These are phyloP conservation scores for Zygogramma bicolorata DNA, from an alignment of 2,888 invertebrate species.

Conservation along the genomic window DNA sequence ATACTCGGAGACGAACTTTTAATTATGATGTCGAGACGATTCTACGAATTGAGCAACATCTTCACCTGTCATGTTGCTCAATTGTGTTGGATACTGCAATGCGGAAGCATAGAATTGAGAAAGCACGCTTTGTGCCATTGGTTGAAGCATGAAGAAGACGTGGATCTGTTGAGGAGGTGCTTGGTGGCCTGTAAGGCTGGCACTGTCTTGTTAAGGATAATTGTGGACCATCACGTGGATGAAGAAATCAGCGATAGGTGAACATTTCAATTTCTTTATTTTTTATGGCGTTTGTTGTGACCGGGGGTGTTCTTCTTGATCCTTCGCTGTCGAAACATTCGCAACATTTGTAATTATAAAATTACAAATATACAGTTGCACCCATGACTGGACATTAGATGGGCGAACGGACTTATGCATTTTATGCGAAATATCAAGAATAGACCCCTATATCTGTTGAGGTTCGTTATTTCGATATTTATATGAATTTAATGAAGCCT, in stretches of 20 bases:
- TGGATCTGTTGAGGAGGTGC: constrained; percentile 24
- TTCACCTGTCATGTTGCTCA: constrained; percentile 29
- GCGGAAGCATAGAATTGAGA: constrained; percentile 21
- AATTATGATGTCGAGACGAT: constrained; percentile 22
- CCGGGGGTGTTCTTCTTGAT: too few relatives aligned
- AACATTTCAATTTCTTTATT: not conserved
- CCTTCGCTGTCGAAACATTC: too few relatives aligned
- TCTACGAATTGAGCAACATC: constrained; percentile 18
- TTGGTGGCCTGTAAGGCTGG: constrained; percentile 26
- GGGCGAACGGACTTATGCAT: too few relatives aligned
- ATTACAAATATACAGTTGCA: too few relatives aligned
- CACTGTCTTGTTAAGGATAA: constrained; percentile 30
- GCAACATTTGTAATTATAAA: too few relatives aligned
- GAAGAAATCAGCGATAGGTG: constrained; percentile 32
- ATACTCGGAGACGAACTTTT: constrained; percentile 37
- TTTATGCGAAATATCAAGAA: too few relatives aligned
- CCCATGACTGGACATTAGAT: too few relatives aligned
- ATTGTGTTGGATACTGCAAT: constrained; percentile 34
- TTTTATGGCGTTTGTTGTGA: not conserved
- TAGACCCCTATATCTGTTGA: too few relatives aligned
- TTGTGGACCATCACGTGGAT: constrained; percentile 29
- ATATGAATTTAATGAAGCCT: too few relatives aligned
- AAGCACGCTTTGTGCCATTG: constrained; percentile 24
- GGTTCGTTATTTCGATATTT: too few relatives aligned
- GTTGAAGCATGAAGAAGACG: constrained; percentile 27